Conservation (phyloP, 2,888 invertebrate species). For the Macrophya alboannulata region DNA sequence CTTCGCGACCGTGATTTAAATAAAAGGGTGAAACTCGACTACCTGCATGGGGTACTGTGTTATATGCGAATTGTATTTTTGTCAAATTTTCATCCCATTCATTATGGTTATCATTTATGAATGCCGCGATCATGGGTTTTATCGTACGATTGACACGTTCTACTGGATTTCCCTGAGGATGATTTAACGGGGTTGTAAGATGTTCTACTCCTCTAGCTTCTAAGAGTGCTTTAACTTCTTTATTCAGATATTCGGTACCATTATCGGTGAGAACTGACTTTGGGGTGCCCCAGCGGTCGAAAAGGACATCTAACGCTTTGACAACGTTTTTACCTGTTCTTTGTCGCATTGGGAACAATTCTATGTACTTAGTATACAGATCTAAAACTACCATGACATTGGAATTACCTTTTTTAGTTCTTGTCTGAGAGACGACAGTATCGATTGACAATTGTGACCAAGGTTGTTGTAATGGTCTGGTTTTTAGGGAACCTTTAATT, state of each 20-base stretch:
- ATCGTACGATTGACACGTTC: conserved; percentile 58
- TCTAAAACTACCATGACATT: conserved; percentile 28
- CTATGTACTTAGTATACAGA: conserved; percentile 29
- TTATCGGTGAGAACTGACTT: conserved; percentile 58
- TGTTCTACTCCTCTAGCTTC: conserved; percentile 56
- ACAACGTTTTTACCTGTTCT: conserved; percentile 37
- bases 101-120: conserved; percentile 53
- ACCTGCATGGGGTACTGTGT: conserved; percentile 56
- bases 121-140: conserved; percentile 54
- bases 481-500: neutral
- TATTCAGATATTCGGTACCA: conserved; percentile 59
- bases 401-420: conserved; percentile 22
- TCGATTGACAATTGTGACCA: conserved; percentile 33
- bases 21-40: conserved; percentile 56
- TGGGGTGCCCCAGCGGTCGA: conserved; percentile 59
- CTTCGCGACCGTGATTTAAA: conserved; percentile 52
- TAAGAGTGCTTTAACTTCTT: conserved; percentile 55
- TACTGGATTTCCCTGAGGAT: conserved; percentile 61
- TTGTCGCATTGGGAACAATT: conserved; percentile 29
- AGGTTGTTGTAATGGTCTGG: conserved; percentile 28
- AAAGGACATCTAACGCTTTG: conserved; percentile 55
- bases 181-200: conserved; percentile 54
- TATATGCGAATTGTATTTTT: conserved; percentile 56
- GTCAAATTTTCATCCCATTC: conserved; percentile 59
- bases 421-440: neutral